Evolutionary conservation across 2,888 invertebrate genomes (phyloP), one percentile per base, ranked within the genome.

Genomic region (Beris morrisii): DNA sequence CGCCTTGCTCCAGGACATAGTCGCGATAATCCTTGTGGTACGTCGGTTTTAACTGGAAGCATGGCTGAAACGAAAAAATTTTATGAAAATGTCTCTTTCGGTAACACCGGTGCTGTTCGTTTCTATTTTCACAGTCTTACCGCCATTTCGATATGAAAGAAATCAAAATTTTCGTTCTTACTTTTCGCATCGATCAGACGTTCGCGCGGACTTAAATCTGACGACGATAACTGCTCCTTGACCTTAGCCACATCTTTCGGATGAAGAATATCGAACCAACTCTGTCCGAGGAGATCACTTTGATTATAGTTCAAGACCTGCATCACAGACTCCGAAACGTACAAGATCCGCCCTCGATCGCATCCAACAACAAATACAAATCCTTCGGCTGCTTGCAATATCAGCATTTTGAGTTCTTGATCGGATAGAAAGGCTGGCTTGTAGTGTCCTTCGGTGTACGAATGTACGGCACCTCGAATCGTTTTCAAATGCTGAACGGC

Each of bases 231-330:
- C 79, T 97, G 96, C 76, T 96, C 96, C 78, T 97, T 97, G 5
- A 96, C 94, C 81, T 95, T 96, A 66, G 90, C 90, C 45, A 97
- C 92, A 80, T 97, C 97, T 79, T 95, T 94, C 0, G 95, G 95
- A 79, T 97, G 96, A 53, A 97, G 82, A 70, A 95, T 92, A 79
- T 97, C 96, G 79, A 97, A 96, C 84, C 95, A 86, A 77, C 93
- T 95, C 81, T 95, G 95, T 0, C 95, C 95, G 68, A 95, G 78
- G 59, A 97, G 83, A 77, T 97, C 96, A 65, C 88, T 85, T 86
- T 93, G 92, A 46, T 91, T 86, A 77, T 91, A 95, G 76, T 92
- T 88, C 63, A 96, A 85, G 73, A 91, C 87, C 74, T 87, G 86
- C 12, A 88, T 87, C 31, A 96, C 95, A 0, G 95, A 94, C 72